Conservation (phyloP, 2,888 invertebrate genomes). For the Maniola hyperantus region DNA sequence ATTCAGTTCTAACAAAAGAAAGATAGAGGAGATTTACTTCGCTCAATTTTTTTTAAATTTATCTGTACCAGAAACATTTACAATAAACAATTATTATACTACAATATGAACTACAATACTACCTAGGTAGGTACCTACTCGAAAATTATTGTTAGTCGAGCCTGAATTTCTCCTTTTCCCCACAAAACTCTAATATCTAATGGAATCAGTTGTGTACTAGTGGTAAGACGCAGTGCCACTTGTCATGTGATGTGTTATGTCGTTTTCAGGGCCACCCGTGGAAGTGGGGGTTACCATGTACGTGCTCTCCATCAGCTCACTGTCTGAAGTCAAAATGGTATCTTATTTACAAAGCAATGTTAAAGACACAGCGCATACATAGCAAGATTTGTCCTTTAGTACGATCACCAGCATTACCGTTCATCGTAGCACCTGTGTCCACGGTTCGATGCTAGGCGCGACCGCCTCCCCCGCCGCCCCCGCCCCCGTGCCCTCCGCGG, state of each 20-base stretch:
- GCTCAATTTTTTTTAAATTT: too few relatives aligned
- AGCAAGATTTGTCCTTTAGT: constrained; percentile 74
- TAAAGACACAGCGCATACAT: constrained; percentile 77
- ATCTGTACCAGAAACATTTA: too few relatives aligned
- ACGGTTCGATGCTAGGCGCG: constrained; percentile 75
- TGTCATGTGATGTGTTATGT: constrained; percentile 62
- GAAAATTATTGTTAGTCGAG: neutral
- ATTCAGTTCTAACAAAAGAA: too few relatives aligned
- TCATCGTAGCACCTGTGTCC: constrained; percentile 81
- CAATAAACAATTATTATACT: too few relatives aligned
- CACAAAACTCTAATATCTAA: neutral
- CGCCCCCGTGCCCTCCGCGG: too few relatives aligned
- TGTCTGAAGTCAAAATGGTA: constrained; percentile 92
- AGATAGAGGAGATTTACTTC: too few relatives aligned
- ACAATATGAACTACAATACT: too few relatives aligned
- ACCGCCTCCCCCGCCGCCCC: constrained; percentile 55
- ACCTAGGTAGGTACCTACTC: too few relatives aligned
- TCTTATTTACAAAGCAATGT: constrained; percentile 69
- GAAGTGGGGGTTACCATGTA: constrained; percentile 93
- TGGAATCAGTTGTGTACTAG: neutral
- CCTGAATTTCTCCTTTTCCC: neutral
- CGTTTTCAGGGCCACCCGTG: constrained; percentile 89
- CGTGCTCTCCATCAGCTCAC: constrained; percentile 92
- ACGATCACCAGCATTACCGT: constrained; percentile 78
- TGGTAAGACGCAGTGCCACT: constrained; percentile 22